A percentile compares a stretch with the other conserved stretches of the same genome.
Evolutionary conservation across 2,888 invertebrate genomes (phyloP).

Genomic region (Andrena fulva): DNA sequence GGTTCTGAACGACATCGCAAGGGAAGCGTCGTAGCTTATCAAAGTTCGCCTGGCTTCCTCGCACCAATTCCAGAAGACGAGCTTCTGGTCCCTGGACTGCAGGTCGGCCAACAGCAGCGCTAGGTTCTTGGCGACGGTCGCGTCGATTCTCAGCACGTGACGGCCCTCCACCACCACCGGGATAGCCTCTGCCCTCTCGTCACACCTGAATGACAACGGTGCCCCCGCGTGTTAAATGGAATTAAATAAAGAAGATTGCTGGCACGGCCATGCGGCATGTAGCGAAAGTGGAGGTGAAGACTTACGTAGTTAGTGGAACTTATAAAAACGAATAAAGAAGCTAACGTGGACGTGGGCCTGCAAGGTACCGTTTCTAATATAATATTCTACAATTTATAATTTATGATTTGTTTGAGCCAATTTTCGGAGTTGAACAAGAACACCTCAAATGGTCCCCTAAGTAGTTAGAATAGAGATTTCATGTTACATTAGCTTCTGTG

Average conservation of each 20-base stretch:
- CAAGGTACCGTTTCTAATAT: too few relatives aligned
- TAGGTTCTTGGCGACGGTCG: conserved; percentile 88
- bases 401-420: too few relatives aligned
- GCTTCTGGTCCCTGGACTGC: conserved; percentile 76
- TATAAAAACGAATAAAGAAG: too few relatives aligned
- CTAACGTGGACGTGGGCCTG: too few relatives aligned
- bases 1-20: conserved; percentile 72
- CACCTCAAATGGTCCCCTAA: too few relatives aligned
- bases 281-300: too few relatives aligned
- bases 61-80: conserved; percentile 84
- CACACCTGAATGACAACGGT: conserved; percentile 75
- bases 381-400: too few relatives aligned
- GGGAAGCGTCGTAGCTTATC: conserved; percentile 76
- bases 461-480: too few relatives aligned
- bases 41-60: conserved; percentile 76
- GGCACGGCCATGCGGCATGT: too few relatives aligned
- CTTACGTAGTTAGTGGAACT: too few relatives aligned
- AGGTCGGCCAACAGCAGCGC: conserved; percentile 79
- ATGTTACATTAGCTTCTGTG: too few relatives aligned
- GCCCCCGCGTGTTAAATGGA: conserved; percentile 18
- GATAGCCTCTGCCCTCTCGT: conserved; percentile 77
- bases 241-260: not conserved
- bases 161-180: conserved; percentile 88
- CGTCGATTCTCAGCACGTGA: conserved; percentile 88
- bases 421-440: too few relatives aligned